A percentile compares a stretch with the other conserved stretches of the same genome.
Evolutionary conservation across 2,113 vertebrate species (phyloP).

Genomic region (Mustelus asterias): DNA sequence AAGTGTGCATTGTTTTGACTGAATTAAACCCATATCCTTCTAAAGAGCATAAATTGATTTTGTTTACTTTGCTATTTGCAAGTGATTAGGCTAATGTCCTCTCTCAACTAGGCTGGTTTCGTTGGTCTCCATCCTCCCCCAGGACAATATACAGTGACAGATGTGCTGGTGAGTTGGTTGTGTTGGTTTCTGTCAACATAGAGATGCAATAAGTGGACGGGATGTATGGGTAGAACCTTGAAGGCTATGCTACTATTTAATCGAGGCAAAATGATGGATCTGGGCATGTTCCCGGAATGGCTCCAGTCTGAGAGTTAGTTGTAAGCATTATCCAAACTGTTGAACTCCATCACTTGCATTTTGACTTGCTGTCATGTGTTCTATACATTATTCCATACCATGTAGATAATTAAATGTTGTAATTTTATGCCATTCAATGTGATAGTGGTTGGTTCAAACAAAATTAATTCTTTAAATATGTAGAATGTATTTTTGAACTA

Average conservation of each 20-base stretch:
- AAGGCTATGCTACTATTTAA: background rate
- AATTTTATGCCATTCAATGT: background rate
- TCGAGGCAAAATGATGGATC: constrained; percentile 5
- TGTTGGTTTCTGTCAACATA: constrained; percentile 4
- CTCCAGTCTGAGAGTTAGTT: background rate
- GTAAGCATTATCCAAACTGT: background rate
- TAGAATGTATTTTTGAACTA: background rate
- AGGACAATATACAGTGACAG: constrained; percentile 28
- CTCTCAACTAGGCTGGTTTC: constrained; percentile 9
- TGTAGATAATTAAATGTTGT: background rate
- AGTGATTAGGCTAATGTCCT: constrained; percentile 27
- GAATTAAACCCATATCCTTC: background rate
- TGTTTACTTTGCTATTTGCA: constrained; percentile 19
- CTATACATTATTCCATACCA: background rate
- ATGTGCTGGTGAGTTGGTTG: constrained; percentile 24
- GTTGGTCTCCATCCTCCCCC: constrained; percentile 18
- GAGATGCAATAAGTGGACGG: background rate
- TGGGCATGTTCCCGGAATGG: background rate
- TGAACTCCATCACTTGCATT: background rate
- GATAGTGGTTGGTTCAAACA: background rate
- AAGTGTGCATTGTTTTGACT: background rate
- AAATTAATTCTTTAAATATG: background rate
- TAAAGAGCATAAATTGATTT: background rate
- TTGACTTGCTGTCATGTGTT: background rate
- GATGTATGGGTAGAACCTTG: background rate